Evolutionary conservation across 2,888 invertebrate species (phyloP).

Genomic region (Sympetrum striolatum): DNA sequence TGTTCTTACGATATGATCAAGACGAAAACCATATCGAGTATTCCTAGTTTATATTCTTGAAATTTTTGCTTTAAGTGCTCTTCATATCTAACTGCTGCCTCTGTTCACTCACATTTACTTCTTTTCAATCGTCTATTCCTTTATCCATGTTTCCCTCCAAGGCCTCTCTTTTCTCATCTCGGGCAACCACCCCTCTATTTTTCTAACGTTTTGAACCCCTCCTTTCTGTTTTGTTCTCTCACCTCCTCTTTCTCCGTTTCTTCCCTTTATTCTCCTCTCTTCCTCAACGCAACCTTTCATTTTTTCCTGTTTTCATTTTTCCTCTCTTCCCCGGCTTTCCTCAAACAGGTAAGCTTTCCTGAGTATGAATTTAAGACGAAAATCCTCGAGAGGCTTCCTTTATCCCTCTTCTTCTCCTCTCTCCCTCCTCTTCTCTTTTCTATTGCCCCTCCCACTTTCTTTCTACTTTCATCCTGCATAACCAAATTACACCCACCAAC

Average conservation of each 20-base stretch:
- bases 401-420: neutral
- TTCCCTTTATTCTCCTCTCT: neutral
- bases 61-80: too few species aligned
- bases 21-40: too few species aligned
- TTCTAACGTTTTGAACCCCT: neutral
- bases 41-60: too few species aligned
- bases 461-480: neutral
- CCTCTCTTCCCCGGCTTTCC: neutral
- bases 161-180: neutral
- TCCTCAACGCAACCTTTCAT: neutral
- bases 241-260: neutral
- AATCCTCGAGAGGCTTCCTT: neutral
- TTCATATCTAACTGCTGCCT: too few species aligned
- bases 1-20: too few species aligned
- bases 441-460: neutral
- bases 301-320: neutral
- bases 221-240: neutral
- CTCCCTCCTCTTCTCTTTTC: neutral
- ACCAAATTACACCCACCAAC: neutral
- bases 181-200: neutral
- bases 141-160: neutral
- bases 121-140: too few species aligned
- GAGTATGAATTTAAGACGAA: slow-evolving; percentile 21
- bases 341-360: neutral
- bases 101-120: too few species aligned